A percentile compares a stretch with the other conserved stretches of the same genome.
These are phyloP conservation scores for Polia nebulosa DNA, from an alignment of 2,888 invertebrate genomes.

Conservation along the genomic window DNA sequence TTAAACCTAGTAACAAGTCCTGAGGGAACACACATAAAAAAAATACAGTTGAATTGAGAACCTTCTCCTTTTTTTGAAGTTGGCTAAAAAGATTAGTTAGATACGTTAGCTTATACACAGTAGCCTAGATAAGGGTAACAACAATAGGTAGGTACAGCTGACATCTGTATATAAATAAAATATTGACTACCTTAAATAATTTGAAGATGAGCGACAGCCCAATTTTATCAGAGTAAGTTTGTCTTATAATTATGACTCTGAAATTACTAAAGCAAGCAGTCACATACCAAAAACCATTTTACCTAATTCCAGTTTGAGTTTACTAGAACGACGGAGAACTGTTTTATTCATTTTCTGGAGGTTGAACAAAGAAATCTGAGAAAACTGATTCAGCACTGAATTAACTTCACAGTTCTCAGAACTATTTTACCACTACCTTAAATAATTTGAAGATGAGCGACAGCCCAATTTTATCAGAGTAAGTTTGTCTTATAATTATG, in stretches of 20 bases:
- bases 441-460: background rate
- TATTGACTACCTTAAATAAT: too few relatives aligned
- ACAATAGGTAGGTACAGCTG: too few relatives aligned
- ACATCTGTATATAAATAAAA: too few relatives aligned
- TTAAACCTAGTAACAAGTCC: too few relatives aligned
- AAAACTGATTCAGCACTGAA: background rate
- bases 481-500: background rate
- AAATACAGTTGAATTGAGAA: too few relatives aligned
- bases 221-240: background rate
- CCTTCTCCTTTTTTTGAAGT: too few relatives aligned
- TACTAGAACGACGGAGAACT: background rate
- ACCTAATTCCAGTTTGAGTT: slow-evolving; percentile 4
- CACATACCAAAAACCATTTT: slow-evolving; percentile 13
- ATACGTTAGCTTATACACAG: too few relatives aligned
- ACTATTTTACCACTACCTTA: background rate
- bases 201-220: background rate
- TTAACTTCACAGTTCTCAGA: background rate
- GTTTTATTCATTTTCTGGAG: background rate
- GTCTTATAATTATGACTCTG: background rate
- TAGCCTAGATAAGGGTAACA: too few relatives aligned
- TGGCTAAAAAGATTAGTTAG: too few relatives aligned
- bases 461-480: background rate
- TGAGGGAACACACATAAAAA: too few relatives aligned
- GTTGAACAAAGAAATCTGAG: background rate
- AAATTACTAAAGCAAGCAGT: background rate